A percentile compares a stretch with the other conserved stretches of the same genome.
Conservation (phyloP, 2,888 invertebrate species). For the Salticus scenicus region DNA sequence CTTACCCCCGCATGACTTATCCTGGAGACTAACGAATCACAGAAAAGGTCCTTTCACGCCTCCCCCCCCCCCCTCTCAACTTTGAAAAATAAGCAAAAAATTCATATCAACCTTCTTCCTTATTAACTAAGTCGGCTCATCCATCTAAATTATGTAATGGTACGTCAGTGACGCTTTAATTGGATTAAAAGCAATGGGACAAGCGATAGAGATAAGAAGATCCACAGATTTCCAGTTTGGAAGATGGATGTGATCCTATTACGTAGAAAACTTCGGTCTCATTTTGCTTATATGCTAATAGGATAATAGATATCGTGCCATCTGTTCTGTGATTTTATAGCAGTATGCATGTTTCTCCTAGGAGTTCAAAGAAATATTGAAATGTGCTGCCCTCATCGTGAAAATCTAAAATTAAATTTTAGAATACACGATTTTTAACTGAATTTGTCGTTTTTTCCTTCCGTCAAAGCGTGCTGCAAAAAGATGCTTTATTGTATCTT, state of each 20-base stretch:
- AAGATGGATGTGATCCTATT: conserved; percentile 40
- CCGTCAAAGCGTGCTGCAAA: too few relatives aligned
- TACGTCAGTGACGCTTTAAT: conserved; percentile 58
- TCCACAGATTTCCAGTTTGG: conserved; percentile 40
- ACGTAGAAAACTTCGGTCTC: conserved; percentile 20
- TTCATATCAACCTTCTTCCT: conserved; percentile 50
- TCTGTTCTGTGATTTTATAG: conserved; percentile 38
- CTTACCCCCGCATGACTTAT: conserved; percentile 29
- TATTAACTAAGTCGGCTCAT: conserved; percentile 44
- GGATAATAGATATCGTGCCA: background rate
- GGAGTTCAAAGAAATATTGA: background rate
- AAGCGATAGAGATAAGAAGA: conserved; percentile 56
- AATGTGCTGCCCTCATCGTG: conserved; percentile 42
- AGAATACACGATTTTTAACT: too few relatives aligned
- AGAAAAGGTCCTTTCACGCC: conserved; percentile 50
- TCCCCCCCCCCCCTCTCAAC: too few relatives aligned
- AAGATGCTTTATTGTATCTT: too few relatives aligned
- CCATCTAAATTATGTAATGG: conserved; percentile 58
- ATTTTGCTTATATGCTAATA: conserved; percentile 60
- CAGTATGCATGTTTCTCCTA: background rate
- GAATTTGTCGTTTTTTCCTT: too few relatives aligned
- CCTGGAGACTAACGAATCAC: conserved; percentile 52
- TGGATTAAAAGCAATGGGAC: conserved; percentile 67
- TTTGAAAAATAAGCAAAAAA: conserved; percentile 55
- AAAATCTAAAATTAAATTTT: background rate